Conservation (phyloP, 1,140 invertebrate species). For the Drosophila tropicalis region DNA sequence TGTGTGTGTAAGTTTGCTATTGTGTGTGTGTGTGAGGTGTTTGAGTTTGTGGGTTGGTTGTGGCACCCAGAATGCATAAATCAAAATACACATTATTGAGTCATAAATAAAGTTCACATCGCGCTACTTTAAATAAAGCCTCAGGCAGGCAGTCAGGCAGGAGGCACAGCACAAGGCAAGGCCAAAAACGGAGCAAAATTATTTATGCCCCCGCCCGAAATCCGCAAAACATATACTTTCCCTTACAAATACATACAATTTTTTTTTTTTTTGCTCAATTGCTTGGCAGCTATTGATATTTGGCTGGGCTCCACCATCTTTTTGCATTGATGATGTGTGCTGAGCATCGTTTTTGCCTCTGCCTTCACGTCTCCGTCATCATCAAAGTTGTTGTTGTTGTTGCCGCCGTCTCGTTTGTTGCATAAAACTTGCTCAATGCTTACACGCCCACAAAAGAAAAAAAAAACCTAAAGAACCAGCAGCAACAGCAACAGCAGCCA, state of each 20-base stretch:
- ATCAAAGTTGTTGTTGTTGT: conserved; percentile 41
- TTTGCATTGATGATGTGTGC: conserved; percentile 12
- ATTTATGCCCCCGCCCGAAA: conserved; percentile 57
- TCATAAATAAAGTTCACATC: conserved; percentile 78
- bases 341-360: conserved; percentile 4
- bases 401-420: conserved; percentile 73
- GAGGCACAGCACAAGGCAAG: conserved; percentile 31
- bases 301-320: conserved; percentile 2
- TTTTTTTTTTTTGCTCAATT: conserved; percentile 67
- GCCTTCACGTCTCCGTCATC: conserved; percentile 5
- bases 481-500: conserved; percentile 34
- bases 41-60: conserved; percentile 24
- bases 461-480: conserved; percentile 21
- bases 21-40: conserved; percentile 30
- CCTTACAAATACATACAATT: conserved; percentile 49
- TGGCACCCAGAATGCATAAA: conserved; percentile 76
- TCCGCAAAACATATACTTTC: conserved; percentile 62
- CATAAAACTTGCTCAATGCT: conserved; percentile 78
- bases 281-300: conserved; percentile 53
- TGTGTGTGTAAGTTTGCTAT: conserved; percentile 28
- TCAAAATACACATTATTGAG: conserved; percentile 82
- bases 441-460: conserved; percentile 65
- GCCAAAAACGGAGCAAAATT: conserved; percentile 37
- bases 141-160: conserved; percentile 22
- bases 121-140: conserved; percentile 78